A percentile compares a stretch with the other conserved stretches of the same genome.
Conservation (phyloP, 2,797 vertebrate genomes). For the Schizothorax lantsangensis region DNA sequence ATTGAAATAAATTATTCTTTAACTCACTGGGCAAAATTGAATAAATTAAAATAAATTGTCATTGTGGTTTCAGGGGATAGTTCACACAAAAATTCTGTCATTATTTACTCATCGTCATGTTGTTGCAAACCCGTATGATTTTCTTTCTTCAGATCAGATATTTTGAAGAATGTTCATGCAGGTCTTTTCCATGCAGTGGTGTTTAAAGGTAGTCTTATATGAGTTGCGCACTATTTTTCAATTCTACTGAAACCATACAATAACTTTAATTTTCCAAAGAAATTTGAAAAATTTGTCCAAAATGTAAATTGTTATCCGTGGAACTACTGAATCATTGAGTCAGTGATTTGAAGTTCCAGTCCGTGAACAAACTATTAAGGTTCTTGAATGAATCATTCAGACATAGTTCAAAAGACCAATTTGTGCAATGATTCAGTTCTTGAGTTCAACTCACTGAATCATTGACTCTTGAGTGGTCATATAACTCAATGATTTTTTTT, state of each 20-base stretch:
- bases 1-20: constrained; percentile 54
- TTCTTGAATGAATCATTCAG: not conserved
- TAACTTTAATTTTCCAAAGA: not conserved
- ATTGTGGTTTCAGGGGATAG: constrained; percentile 44
- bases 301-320: not conserved
- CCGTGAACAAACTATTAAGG: not conserved
- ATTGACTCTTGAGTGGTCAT: not conserved
- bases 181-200: not conserved
- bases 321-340: not conserved
- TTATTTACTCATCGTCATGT: not conserved
- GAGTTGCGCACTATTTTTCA: not conserved
- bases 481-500: not conserved
- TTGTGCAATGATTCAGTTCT: not conserved
- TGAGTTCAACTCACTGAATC: not conserved
- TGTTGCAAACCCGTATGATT: not conserved
- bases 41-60: constrained; percentile 56
- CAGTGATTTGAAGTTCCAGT: not conserved
- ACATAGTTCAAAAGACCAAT: not conserved
- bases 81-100: not conserved
- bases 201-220: not conserved
- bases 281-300: not conserved
- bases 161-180: not conserved
- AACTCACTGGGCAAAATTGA: constrained; percentile 43
- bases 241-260: not conserved
- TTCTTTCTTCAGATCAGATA: not conserved